phyloP scores from a whole-genome alignment of 2,113 vertebrate species.

The Passer montanus region DNA sequence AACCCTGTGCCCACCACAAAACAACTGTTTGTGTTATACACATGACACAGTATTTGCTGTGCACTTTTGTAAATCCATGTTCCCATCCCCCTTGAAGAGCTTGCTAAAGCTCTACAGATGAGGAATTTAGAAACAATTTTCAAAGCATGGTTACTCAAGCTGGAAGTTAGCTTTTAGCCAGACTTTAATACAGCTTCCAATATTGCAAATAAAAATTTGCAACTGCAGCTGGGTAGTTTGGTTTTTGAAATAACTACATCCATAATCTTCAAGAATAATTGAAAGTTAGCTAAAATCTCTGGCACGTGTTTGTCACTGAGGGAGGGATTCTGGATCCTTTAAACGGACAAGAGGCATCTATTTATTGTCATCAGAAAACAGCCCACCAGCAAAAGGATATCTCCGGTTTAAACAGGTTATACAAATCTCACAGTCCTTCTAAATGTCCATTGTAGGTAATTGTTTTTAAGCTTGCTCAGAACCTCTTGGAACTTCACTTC shows the following conservation, averaged over 20 bases:
- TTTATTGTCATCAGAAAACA: neutral
- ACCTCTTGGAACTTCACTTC: neutral
- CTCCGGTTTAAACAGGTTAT: neutral
- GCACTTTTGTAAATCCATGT: neutral
- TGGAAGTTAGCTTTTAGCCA: slow-evolving; percentile 52
- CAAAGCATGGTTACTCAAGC: slow-evolving; percentile 58
- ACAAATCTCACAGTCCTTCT: neutral
- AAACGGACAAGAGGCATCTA: neutral
- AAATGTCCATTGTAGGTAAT: neutral
- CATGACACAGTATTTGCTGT: neutral
- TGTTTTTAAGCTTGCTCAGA: neutral
- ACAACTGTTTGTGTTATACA: neutral
- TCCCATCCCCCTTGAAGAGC: slow-evolving; percentile 7
- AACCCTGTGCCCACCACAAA: neutral
- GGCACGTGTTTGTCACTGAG: neutral
- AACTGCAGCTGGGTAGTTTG: slow-evolving; percentile 43
- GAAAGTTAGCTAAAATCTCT: slow-evolving; percentile 49
- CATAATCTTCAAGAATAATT: slow-evolving; percentile 40
- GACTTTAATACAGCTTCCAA: slow-evolving; percentile 22
- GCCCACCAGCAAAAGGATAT: neutral
- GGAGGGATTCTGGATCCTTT: neutral
- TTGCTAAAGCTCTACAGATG: slow-evolving; percentile 8
- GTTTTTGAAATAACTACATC: slow-evolving; percentile 26
- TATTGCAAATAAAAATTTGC: slow-evolving; percentile 46
- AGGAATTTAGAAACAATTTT: slow-evolving; percentile 49